Evolutionary conservation across 2,888 invertebrate species (phyloP).

Genomic region (Acanthococcus lagerstroemiae): DNA sequence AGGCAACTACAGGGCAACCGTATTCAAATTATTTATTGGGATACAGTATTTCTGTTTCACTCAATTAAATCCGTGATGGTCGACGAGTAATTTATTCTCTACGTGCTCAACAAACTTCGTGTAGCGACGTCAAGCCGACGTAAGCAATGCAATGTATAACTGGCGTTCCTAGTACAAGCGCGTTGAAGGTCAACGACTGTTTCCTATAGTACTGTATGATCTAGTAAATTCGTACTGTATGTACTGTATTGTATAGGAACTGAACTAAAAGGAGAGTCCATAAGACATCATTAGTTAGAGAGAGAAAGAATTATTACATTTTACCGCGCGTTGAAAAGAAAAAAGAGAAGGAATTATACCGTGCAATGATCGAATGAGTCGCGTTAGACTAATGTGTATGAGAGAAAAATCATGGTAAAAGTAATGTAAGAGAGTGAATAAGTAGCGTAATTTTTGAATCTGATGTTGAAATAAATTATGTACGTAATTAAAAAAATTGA

Average conservation of each 20-base stretch:
- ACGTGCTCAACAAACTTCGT: too few species aligned
- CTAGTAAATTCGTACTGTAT: neutral
- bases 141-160: neutral
- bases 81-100: too few species aligned
- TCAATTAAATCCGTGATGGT: too few species aligned
- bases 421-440: too few species aligned
- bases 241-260: neutral
- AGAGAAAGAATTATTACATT: neutral
- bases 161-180: slow-evolving; percentile 6
- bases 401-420: too few species aligned
- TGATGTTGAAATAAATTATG: too few species aligned
- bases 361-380: neutral
- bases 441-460: neutral
- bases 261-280: neutral
- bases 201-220: neutral
- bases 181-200: neutral
- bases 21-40: too few species aligned
- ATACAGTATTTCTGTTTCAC: too few species aligned
- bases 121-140: neutral
- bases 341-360: neutral
- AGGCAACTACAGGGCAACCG: too few species aligned
- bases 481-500: slow-evolving; percentile 1
- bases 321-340: neutral
- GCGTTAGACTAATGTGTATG: too few species aligned
- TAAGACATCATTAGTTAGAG: neutral